phyloP scores from a whole-genome alignment of 2,113 vertebrate species.

The Rhadina sibilatrix region DNA sequence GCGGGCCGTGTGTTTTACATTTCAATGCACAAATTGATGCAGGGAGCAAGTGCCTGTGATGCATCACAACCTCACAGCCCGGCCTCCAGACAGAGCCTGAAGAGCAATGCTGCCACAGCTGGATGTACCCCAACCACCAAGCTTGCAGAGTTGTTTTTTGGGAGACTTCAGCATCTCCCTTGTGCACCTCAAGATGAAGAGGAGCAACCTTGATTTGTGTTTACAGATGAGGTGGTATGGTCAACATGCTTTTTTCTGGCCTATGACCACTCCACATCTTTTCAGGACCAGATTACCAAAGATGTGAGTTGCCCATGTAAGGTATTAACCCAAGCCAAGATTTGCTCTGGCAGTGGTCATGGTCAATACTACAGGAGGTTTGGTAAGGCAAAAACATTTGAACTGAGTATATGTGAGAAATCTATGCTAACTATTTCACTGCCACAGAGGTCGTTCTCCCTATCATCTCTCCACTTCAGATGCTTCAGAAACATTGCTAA shows the following conservation, averaged over 20 bases:
- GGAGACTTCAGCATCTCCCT: background rate
- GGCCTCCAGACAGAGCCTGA: background rate
- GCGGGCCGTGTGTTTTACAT: background rate
- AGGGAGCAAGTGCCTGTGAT: background rate
- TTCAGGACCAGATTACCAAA: background rate
- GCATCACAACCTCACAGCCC: background rate
- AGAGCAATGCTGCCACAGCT: fast-evolving
- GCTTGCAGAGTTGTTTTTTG: fast-evolving
- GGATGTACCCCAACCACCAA: too few species aligned
- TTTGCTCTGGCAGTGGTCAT: background rate
- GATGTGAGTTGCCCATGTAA: fast-evolving
- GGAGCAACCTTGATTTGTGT: fast-evolving
- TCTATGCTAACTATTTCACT: slow-evolving; percentile 5
- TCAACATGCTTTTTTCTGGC: background rate
- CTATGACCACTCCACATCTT: background rate
- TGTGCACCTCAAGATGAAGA: fast-evolving
- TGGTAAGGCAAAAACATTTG: background rate
- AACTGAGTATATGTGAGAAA: slow-evolving; percentile 7
- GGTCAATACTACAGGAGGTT: background rate
- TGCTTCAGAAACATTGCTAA: background rate
- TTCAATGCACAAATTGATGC: background rate
- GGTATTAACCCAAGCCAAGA: background rate
- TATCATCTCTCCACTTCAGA: background rate
- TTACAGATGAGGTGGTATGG: background rate
- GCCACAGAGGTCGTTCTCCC: background rate